Evolutionary conservation across 2,888 invertebrate species (phyloP), one percentile per base, ranked within the genome.

Genomic region (Argyresthia goedartella): DNA sequence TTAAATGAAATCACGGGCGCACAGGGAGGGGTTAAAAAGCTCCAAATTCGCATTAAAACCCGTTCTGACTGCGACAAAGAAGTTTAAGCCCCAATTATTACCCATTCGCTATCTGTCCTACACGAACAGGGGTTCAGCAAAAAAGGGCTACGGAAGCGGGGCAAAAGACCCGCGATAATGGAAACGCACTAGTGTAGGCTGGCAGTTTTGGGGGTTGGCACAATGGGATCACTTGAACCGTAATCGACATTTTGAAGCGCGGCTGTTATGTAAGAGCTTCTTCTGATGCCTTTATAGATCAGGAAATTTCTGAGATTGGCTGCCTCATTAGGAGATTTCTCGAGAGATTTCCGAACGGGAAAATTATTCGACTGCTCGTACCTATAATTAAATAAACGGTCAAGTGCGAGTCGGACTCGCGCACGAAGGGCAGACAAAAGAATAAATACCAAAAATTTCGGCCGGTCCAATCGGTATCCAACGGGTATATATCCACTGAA

Each of bases 51-150:
- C 69, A 73, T 76, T 74, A 71, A 75, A 75, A 74, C 69, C 69
- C 65, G 62, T 65, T 73, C 63, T 62, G 67, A 63, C 63, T 64
- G 61, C 61, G 60, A 66, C 73, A 73, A 78, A 80, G 79, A 77
- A 73, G 73, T 73, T 75, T 73, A 69, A 71, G 69, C 72, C 69
- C 69, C 81, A 81, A 82, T 81, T 76, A 80, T 79, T 78, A 76
- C 74, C 77, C 76, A 75, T 75, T 75, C 73, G 71, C 72, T 81
- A 79, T 82, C 81, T 76, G 76, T 79, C 74, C 73, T 73, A 73
- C 74, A 72, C 67, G 74, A 69, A 34, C 42, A 13, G 14, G 36
- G 71, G 65, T 61, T 58, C 65, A 64, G 67, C 63, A 67, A 74
- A 76, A 76, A 71, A 72, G 72, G 74, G 71, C 33, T 25, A 44